Base-by-base conservation (phyloP, 2,888 invertebrate genomes). In the Sepioteuthis lessoniana region DNA sequence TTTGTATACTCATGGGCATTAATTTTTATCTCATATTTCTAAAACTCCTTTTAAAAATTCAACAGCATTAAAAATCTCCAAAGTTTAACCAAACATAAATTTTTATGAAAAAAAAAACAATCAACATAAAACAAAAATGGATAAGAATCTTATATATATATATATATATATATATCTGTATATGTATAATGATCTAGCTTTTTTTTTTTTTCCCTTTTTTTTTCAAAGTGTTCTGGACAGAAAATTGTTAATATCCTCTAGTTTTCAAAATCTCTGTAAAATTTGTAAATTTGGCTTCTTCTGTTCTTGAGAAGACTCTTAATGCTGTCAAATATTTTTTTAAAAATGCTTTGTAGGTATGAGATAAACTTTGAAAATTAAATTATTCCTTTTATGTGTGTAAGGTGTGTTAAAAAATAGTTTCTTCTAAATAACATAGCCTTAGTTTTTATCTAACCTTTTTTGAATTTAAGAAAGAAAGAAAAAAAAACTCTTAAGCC, bases 61-160 rank as follows among this genome's bases (percentile, higher is more conserved):
- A 37, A 94, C 95, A 13, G 94, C 92, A 76, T 94, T 94, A 25
- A 94, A 93, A 90, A 91, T 35, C 31, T 94, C 94, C 8, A 94
- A 94, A 42, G 95, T 94, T 91, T 94, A 7, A 42, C 42, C 42
- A 42, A 42, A 42, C 42, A 42, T 42, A 42, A 42, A 42, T 42
- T 42, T 42, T 42, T 5, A 42, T 42, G 3, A 42, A 42, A 42
- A 42, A 3, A 42, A 7, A 3, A 42, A 42, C 3, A n/a, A n/a
- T n/a, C n/a, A n/a, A n/a, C n/a, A n/a, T n/a, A 50, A 95, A 95
- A 37, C 91, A n/a, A 90, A n/a, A 21, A 31, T 47, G 93, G 28
- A 90, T 92, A 38, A 50, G 50, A 46, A 76, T 93, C 47, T 19
- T 19, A 50, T 50, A 19, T 50, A 10, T 19, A n/a, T n/a, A n/a